Percentiles rank a stretch among this genome's conserved stretches.
Conservation (phyloP, 2,888 invertebrate genomes). For the Thelaira solivaga region DNA sequence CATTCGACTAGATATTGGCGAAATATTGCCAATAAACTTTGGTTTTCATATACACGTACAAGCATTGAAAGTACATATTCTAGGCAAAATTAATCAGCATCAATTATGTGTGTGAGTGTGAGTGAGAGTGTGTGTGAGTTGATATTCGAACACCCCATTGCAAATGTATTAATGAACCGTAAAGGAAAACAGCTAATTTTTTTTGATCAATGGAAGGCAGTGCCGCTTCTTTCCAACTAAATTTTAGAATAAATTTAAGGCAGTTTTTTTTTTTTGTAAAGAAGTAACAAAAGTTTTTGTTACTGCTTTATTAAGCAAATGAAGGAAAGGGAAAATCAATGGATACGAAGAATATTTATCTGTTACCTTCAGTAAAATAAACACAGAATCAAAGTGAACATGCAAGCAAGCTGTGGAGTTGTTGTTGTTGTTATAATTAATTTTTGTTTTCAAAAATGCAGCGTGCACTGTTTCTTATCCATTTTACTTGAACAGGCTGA, state of each 20-base stretch:
- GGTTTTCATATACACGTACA: too few species aligned
- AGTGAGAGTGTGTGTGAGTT: too few species aligned
- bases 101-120: background rate
- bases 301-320: background rate
- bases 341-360: conserved; percentile 48
- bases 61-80: too few species aligned
- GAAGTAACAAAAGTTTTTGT: conserved; percentile 1
- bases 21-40: too few species aligned
- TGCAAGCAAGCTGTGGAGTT: background rate
- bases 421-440: background rate
- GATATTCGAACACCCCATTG: conserved; percentile 15
- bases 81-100: too few species aligned
- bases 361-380: conserved; percentile 56
- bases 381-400: conserved; percentile 33
- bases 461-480: too few species aligned
- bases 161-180: conserved; percentile 18
- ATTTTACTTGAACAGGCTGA: background rate
- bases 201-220: conserved; percentile 51
- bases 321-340: conserved; percentile 11
- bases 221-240: conserved; percentile 41
- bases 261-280: too few species aligned
- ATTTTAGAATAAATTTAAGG: too few species aligned
- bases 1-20: too few species aligned
- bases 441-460: background rate
- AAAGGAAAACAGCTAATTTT: conserved; percentile 51